Evolutionary conservation across 2,113 vertebrate species (phyloP), one percentile per base, ranked within the genome.

Genomic region (Ageneiosus marmoratus): DNA sequence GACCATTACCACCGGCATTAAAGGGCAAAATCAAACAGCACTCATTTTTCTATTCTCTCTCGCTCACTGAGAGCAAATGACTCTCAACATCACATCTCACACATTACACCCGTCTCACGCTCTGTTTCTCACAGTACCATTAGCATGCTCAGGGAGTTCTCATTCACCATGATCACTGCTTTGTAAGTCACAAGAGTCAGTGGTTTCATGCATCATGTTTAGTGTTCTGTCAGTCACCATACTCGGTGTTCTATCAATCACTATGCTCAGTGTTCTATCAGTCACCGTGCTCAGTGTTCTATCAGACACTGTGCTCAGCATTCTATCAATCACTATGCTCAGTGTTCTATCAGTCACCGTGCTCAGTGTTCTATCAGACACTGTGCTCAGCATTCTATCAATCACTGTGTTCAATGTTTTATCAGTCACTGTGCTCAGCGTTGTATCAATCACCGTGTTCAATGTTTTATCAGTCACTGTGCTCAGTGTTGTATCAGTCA

Each of bases 1-100:
- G 81, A 70, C 86, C 86, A 87, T 87, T 87, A 87, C 86, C 86
- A 87, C 77, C 78, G 77, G 83, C 83, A 83, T 81, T 76, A 87
- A 87, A 87, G 80, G 83, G 81, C 83, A 85, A 85, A 87, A 84
- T 87, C 79, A 82, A 78, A 87, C 80, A 60, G 44, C 63, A 60
- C 83, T 70, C 41, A 48, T 79, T 32, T 67, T 76, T 76, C 73
- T 55, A 76, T 76, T 83, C 46, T 77, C 60, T 69, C 72, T 53
- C 56, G 44, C 74, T 46, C 56, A 16, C 72, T 18, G 55, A 77
- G 55, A 77, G 60, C 76, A 77, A 77, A 58, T 18, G 76, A 46
- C 76, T 60, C 76, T 77, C 76, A 77, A 41, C 76, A 60, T 58
- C 22, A 60, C 16, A 1, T n/a, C 69, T 82, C 67, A 16, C 70